Evolutionary conservation across 37 sponge, comb jelly and placozoan species (phyloP), one percentile per base, ranked within the genome.

Genomic region (Corticium candelabrum): DNA sequence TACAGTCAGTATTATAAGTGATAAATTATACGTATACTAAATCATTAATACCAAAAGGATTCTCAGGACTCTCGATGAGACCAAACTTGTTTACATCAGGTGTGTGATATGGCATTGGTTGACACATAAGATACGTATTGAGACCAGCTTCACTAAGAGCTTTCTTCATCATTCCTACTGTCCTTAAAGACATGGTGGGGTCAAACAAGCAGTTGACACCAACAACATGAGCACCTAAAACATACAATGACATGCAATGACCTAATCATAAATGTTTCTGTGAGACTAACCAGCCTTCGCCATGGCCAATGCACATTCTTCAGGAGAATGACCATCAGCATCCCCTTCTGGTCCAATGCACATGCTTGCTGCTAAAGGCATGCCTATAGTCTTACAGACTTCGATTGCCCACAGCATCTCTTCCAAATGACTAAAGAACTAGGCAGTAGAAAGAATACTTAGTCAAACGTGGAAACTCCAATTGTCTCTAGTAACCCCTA

Each of bases 161-260:
- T 2, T 5, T 33, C 3, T 68, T 68, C 84, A 83, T 83, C 74
- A 76, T 35, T 39, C 67, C 40, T 2, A 80, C 67, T 4, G 69
- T 76, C 38, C 7, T 74, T 1, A 83, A 34, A 34, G 77, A 79
- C 37, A 40, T 34, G 74, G 67, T 62, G 1, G 78, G 79, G 41
- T 83, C 84, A 37, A 80, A 83, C 32, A 78, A 79, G 79, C 84
- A 83, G 79, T 83, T 83, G 38, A 78, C 39, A 7, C 84, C 84
- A 3, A 83, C 74, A 15, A 83, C 74, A 67, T 83, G 78, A 67
- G 84, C 84, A 1, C 84, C 77, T 76, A 15, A 35, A 27, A n/a
- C n/a, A n/a, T n/a, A n/a, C n/a, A n/a, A n/a, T n/a, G n/a, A n/a
- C n/a, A n/a, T n/a, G 11, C 41, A n/a, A 5, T 5, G 5, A 27